phyloP scores from a whole-genome alignment of 2,888 invertebrate species.

The Latrodectus elegans region DNA sequence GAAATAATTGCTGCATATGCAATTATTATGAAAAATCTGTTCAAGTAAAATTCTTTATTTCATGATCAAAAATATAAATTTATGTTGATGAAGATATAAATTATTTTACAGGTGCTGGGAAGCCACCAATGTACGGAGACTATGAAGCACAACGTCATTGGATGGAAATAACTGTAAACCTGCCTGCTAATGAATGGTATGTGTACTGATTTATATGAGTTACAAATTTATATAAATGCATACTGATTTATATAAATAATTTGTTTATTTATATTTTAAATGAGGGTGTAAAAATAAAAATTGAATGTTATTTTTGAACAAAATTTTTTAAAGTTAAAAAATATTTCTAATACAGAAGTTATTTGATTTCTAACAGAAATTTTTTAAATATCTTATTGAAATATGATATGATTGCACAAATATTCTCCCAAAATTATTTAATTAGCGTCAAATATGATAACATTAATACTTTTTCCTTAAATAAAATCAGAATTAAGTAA shows the following conservation, averaged over 20 bases:
- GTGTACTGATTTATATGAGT: neutral
- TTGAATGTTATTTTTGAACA: neutral
- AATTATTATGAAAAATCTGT: neutral
- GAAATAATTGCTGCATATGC: too few relatives aligned
- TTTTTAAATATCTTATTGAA: too few relatives aligned
- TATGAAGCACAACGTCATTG: slow-evolving; percentile 99
- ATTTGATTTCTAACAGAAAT: too few relatives aligned
- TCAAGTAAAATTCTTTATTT: neutral
- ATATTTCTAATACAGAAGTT: too few relatives aligned
- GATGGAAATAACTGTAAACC: slow-evolving; percentile 96
- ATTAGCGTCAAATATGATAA: too few relatives aligned
- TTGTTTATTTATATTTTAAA: too few relatives aligned
- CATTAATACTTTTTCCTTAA: too few relatives aligned
- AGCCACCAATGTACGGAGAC: slow-evolving; percentile 95
- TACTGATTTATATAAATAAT: too few relatives aligned
- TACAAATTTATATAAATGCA: too few relatives aligned
- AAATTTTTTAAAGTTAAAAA: neutral
- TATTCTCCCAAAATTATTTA: too few relatives aligned
- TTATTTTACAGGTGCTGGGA: slow-evolving; percentile 78
- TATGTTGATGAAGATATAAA: neutral
- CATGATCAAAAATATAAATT: neutral
- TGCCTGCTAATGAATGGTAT: slow-evolving; percentile 81
- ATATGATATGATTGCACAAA: too few relatives aligned
- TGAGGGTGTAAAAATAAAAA: neutral
- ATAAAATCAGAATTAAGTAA: too few relatives aligned